Evolutionary conservation across 2,113 vertebrate species (phyloP), one percentile per base, ranked within the genome.

Genomic region (Callopanchax toddi): DNA sequence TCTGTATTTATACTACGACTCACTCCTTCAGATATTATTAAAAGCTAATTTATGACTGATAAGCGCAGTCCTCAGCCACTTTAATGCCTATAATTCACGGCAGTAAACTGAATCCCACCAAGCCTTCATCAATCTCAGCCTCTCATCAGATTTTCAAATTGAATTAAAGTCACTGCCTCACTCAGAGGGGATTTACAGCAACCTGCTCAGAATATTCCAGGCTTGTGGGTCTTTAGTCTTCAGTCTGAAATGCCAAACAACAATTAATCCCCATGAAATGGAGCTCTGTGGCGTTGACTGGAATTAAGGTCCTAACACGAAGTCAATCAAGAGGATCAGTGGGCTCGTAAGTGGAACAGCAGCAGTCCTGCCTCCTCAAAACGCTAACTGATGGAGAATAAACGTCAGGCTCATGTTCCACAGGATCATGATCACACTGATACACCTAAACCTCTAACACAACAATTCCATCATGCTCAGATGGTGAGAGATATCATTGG

Each of bases 101-200:
- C 81, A 68, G 67, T 79, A 88, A 84, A 91, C 58, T 76, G 84
- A 85, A 86, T 79, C 53, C 37, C 67, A 34, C 71, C 55, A 32
- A 18, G 63, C 71, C 70, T 88, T 89, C 81, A 85, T 74, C 86
- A 70, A 65, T 63, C 25, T 64, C 4, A 1, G 9, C 3, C 21
- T 82, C 90, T 91, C 78, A 90, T 83, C 69, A 80, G 56, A 70
- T 90, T 89, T 81, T 70, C 40, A 82, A 71, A 59, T 60, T 84
- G 82, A 89, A 93, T 91, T 91, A 84, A 90, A 91, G 70, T 86
- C 40, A 67, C 82, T 61, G 8, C 23, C 18, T 64, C 50, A 71
- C 7, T 90, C 57, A 57, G 76, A 51, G 74, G 62, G 76, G 77
- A 86, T 88, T 85, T 90, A 79, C 86, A 83, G 73, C 82, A 91